Percentiles rank a stretch among this genome's conserved stretches.
These are phyloP conservation scores for Platerodrilus igneus DNA, from an alignment of 2,888 invertebrate genomes.

Conservation along the genomic window DNA sequence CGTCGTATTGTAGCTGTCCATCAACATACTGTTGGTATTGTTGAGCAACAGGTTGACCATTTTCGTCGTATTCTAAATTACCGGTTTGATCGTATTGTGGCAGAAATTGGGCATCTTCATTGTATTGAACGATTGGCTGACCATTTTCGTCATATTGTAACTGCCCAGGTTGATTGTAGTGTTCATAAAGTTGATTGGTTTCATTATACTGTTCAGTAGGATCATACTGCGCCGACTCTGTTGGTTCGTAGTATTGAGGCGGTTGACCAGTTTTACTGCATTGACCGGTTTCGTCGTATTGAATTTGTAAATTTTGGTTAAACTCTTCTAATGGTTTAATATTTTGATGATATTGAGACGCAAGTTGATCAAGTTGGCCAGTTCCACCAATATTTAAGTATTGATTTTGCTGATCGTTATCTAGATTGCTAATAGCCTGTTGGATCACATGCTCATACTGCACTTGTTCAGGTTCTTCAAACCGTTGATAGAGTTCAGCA, in stretches of 20 bases:
- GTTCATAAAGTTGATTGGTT: constrained; percentile 24
- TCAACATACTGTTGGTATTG: constrained; percentile 29
- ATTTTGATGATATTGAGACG: constrained; percentile 18
- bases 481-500: constrained; percentile 18
- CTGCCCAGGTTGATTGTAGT: constrained; percentile 14
- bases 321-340: constrained; percentile 16
- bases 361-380: constrained; percentile 15
- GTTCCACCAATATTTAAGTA: constrained; percentile 21
- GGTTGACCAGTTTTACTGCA: constrained; percentile 30
- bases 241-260: constrained; percentile 27
- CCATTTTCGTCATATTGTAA: constrained; percentile 31
- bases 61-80: constrained; percentile 21
- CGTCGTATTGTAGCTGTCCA: constrained; percentile 28
- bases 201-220: constrained; percentile 23
- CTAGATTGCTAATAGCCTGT: constrained; percentile 26
- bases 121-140: constrained; percentile 31
- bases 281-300: constrained; percentile 24
- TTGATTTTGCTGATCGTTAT: constrained; percentile 9
- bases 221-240: constrained; percentile 13
- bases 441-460: constrained; percentile 26
- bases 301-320: constrained; percentile 19
- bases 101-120: constrained; percentile 30
- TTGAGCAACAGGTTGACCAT: constrained; percentile 21
- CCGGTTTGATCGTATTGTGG: constrained; percentile 16
- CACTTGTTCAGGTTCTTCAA: constrained; percentile 29